phyloP scores from a whole-genome alignment of 1,140 invertebrate species.

The Oncopodura yosiiana region DNA sequence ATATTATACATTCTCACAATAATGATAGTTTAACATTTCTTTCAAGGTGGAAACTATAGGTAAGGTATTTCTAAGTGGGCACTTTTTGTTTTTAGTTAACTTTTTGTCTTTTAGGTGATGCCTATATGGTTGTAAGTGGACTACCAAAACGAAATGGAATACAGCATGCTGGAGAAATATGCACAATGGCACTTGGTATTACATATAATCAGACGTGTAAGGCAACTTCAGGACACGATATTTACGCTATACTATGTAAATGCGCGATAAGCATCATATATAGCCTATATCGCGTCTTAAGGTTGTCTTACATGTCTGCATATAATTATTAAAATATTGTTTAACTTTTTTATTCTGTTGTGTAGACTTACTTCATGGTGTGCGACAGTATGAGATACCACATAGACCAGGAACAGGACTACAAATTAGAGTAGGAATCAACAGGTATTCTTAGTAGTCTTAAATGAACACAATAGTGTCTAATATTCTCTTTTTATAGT shows the following conservation, averaged over 20 bases:
- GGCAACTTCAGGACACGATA: neutral
- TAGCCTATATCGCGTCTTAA: no score
- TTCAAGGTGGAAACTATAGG: conserved; percentile 35
- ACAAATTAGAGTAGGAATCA: conserved; percentile 50
- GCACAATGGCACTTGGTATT: neutral
- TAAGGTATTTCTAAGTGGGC: neutral
- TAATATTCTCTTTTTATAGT: no score
- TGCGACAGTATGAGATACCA: conserved; percentile 47
- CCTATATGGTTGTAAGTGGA: conserved; percentile 29
- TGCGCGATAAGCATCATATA: no score
- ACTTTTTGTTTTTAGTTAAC: neutral
- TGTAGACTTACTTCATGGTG: conserved; percentile 45
- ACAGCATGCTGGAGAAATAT: conserved; percentile 40
- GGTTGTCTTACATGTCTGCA: no score
- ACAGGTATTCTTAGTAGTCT: no score
- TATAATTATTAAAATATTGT: no score
- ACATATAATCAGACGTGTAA: neutral
- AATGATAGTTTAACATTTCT: conserved; percentile 38
- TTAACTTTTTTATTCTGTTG: no score
- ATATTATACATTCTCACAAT: conserved; percentile 37
- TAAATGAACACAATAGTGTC: no score
- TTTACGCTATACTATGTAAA: no score
- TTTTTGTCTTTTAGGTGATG: conserved; percentile 11
- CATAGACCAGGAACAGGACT: conserved; percentile 49
- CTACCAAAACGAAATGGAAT: conserved; percentile 36